These are phyloP conservation scores for Sardinella longiceps DNA, from an alignment of 2,797 vertebrate genomes.

Conservation along the genomic window DNA sequence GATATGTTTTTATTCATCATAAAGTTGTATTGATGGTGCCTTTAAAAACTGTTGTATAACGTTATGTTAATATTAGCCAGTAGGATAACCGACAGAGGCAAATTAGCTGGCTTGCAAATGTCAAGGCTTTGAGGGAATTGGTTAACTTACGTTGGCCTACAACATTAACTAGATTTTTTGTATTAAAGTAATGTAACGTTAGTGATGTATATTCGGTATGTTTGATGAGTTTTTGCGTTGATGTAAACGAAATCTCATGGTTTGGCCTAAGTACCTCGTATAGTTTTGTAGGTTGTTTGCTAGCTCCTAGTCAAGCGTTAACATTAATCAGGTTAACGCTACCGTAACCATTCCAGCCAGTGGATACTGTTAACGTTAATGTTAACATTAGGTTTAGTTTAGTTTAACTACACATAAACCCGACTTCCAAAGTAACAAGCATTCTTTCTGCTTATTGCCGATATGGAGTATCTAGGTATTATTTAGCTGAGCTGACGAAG, in stretches of 20 bases:
- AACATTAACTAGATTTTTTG: neutral
- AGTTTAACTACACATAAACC: too few relatives aligned
- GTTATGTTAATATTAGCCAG: constrained; percentile 24
- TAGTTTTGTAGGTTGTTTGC: constrained; percentile 1
- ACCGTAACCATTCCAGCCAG: neutral
- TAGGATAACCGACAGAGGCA: constrained; percentile 13
- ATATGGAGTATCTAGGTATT: neutral
- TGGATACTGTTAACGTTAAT: neutral
- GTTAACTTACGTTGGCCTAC: neutral
- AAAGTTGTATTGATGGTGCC: neutral
- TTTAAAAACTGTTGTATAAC: constrained; percentile 13
- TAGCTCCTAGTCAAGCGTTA: neutral
- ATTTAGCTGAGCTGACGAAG: neutral
- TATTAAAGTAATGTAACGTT: neutral
- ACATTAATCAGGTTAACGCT: neutral
- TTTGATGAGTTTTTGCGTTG: neutral
- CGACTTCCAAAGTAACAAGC: neutral
- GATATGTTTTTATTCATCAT: neutral
- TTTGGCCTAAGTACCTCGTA: neutral
- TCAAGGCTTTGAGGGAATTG: neutral
- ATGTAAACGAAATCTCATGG: neutral
- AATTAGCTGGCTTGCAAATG: constrained; percentile 21
- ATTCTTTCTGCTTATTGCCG: neutral
- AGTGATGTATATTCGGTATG: neutral
- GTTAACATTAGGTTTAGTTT: neutral